Base-by-base conservation (phyloP, 1,140 invertebrate genomes). In the Pectinophora gossypiella region DNA sequence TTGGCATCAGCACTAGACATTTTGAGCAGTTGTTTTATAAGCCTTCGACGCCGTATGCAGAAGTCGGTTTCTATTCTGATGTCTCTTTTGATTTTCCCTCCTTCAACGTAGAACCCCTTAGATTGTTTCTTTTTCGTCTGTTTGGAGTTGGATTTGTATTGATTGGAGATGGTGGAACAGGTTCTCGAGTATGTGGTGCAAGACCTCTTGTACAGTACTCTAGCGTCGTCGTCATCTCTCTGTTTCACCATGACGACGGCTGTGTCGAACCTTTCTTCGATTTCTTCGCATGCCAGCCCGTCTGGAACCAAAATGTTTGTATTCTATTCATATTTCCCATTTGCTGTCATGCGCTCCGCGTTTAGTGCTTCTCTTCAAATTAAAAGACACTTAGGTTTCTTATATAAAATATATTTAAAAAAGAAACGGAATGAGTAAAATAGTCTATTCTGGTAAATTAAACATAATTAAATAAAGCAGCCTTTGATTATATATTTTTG, bases 301-400 rank as follows among this genome's bases (percentile, higher is more conserved):
- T 49, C 48, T 48, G 47, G 23, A 48, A 48, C 27, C 47, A 48
- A 40, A 49, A 49, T 49, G 7, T 49, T 40, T 38, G 48, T 49
- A 49, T 20, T 49, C 48, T 49, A 38, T 49, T 49, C 27, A 49
- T 49, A 10, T 40, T 15, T 18, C 16, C 38, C 32, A 49, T 36
- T 49, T 27, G 18, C 21, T 13, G 19, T 32, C 1, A n/a, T n/a
- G n/a, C n/a, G n/a, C n/a, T n/a, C n/a, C n/a, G n/a, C n/a, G n/a
- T n/a, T n/a, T n/a, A n/a, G n/a, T n/a, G n/a, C n/a, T n/a, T n/a
- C n/a, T n/a, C n/a, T n/a, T n/a, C n/a, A n/a, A n/a, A n/a, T n/a
- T n/a, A n/a, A n/a, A n/a, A n/a, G n/a, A n/a, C n/a, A n/a, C n/a
- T n/a, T n/a, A n/a, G n/a, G n/a, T n/a, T n/a, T n/a, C n/a, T n/a